Percentiles rank a stretch among this genome's conserved stretches.
These are phyloP conservation scores for Python bivittatus DNA, from an alignment of 2,113 vertebrate species.

Conservation along the genomic window DNA sequence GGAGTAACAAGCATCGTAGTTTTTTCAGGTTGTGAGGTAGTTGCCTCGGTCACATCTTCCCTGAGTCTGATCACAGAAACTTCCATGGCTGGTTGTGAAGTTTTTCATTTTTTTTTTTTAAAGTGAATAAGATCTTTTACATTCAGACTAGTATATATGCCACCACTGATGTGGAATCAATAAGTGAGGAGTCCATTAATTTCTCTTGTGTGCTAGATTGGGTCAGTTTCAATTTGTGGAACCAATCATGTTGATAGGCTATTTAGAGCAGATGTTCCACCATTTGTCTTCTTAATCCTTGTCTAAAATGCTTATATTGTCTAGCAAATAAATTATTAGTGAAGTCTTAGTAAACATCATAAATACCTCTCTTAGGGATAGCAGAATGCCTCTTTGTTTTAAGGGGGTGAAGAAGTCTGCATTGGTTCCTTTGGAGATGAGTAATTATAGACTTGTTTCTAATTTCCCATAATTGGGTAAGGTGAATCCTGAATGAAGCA, in stretches of 20 bases:
- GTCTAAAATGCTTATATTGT: background rate
- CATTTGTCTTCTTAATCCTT: background rate
- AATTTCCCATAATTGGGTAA: background rate
- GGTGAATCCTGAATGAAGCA: background rate
- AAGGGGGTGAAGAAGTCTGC: background rate
- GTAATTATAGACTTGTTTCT: background rate
- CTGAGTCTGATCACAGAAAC: background rate
- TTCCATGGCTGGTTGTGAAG: background rate
- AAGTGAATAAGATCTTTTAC: background rate
- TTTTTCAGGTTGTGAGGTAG: no score
- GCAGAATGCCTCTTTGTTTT: background rate
- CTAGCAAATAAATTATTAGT: background rate
- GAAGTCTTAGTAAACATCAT: background rate
- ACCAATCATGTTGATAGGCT: background rate
- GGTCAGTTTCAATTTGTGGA: background rate
- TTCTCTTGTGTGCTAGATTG: background rate
- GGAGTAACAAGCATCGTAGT: background rate
- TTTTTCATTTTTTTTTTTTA: background rate
- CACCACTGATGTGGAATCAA: background rate
- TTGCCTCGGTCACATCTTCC: no score
- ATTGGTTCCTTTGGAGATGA: background rate
- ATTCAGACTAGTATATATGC: background rate
- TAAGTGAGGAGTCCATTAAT: background rate
- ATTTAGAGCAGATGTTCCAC: background rate
- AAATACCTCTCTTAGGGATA: background rate